A percentile compares a stretch with the other conserved stretches of the same genome.
Evolutionary conservation across 2,888 invertebrate genomes (phyloP).

Genomic region (Lycia hirtaria): DNA sequence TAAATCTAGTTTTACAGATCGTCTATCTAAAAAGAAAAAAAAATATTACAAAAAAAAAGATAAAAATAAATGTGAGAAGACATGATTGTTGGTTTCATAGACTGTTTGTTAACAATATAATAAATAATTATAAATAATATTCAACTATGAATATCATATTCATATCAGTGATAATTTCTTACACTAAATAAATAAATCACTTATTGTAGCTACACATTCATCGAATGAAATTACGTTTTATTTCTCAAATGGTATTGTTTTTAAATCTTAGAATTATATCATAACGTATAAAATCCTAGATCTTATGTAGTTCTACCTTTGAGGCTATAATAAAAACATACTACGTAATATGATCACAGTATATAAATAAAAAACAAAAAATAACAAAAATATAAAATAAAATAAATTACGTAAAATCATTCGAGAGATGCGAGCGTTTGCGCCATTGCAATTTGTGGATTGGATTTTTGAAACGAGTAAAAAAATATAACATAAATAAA

Average conservation of each 20-base stretch:
- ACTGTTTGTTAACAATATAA: constrained; percentile 10
- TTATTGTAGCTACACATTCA: constrained; percentile 51
- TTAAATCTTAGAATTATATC: constrained; percentile 25
- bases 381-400: constrained; percentile 23
- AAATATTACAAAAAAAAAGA: constrained; percentile 24
- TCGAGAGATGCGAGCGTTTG: constrained; percentile 44
- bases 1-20: too few relatives aligned
- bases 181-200: constrained; percentile 69
- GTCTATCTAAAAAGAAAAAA: too few relatives aligned
- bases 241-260: neutral
- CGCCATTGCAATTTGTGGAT: constrained; percentile 52
- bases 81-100: constrained; percentile 7
- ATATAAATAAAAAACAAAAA: constrained; percentile 15
- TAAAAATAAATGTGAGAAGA: constrained; percentile 2
- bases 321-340: constrained; percentile 23
- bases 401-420: constrained; percentile 28
- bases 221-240: constrained; percentile 43
- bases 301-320: too few relatives aligned
- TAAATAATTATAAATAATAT: constrained; percentile 22
- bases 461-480: constrained; percentile 43
- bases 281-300: constrained; percentile 27
- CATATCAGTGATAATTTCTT: constrained; percentile 53
- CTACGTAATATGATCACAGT: constrained; percentile 7
- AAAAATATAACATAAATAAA: constrained; percentile 37
- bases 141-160: constrained; percentile 42